Base-by-base conservation (phyloP, 2,888 invertebrate species). In the Drosophila neotestacea region DNA sequence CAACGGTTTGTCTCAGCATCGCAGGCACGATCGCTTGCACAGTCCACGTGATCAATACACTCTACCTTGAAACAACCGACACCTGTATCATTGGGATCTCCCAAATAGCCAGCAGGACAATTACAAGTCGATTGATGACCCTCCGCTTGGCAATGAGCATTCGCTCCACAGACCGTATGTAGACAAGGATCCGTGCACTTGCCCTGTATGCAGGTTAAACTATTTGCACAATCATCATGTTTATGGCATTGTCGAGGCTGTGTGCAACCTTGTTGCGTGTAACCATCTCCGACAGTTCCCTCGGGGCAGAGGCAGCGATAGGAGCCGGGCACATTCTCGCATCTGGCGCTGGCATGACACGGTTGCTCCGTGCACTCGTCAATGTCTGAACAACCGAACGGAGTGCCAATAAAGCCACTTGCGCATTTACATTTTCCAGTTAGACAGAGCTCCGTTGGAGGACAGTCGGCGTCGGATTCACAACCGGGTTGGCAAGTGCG, bases 1-100 rank as follows among this genome's bases (percentile, higher is more conserved):
- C 97, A 97, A 92, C 96, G 97, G 91, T 97, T 96, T 54, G 93
- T 95, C 81, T 94, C 94, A 4, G 93, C 91, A 87, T 97, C 96
- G 88, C 98, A 98, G 78, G 95, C 95, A 91, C 96, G 96, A 72
- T 96, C 96, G 36, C 89, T 92, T 4, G 95, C 93, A 88, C 98
- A 98, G 80, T 97, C 97, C 41, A 94, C 94, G 90, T 96, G 94
- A 46, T 94, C 94, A 1, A 96, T 93, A 92, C 98, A 98, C 93
- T 98, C 97, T 2, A 97, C 98, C 92, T 96, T 96, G 91, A 97
- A 97, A 89, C 97, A 98, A 38, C 98, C 98, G 56, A 97, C 94
- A 55, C 94, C 94, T 59, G 93, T 93, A 87, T 97, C 96, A 61
- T 94, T 94, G 4, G 97, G 95, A 93, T 97, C 97, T 7, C 98